phyloP scores from a whole-genome alignment of 2,888 invertebrate species.

The Tineola bisselliella region DNA sequence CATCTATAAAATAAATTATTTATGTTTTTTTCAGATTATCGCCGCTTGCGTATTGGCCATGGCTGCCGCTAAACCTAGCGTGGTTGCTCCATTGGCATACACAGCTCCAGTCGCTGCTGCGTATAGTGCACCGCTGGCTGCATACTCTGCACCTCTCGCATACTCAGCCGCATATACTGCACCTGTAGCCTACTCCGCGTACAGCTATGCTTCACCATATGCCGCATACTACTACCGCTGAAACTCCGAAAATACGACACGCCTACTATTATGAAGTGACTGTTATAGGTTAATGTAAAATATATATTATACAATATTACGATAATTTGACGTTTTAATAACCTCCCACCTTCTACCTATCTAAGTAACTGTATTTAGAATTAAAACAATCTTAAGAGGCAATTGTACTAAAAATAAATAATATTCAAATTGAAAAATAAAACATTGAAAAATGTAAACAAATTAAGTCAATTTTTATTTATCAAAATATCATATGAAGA shows the following conservation, averaged over 20 bases:
- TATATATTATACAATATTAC: neutral
- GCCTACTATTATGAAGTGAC: neutral
- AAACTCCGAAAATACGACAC: slow-evolving; percentile 16
- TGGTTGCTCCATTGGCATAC: slow-evolving; percentile 38
- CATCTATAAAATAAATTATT: no score
- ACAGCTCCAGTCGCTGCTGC: slow-evolving; percentile 35
- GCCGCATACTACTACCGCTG: slow-evolving; percentile 31
- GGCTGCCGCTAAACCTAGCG: slow-evolving; percentile 37
- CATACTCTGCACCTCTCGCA: slow-evolving; percentile 30
- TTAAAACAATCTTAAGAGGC: no score
- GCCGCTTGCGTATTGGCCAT: slow-evolving; percentile 59
- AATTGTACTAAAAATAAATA: no score
- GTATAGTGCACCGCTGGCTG: slow-evolving; percentile 33
- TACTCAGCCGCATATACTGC: slow-evolving; percentile 39
- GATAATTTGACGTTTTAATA: neutral
- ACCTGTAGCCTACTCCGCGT: slow-evolving; percentile 31
- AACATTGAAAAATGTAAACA: no score
- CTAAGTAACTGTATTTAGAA: no score
- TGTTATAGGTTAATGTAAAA: neutral
- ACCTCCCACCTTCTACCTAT: no score
- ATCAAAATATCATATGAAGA: no score
- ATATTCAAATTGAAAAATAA: no score
- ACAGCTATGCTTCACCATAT: slow-evolving; percentile 31
- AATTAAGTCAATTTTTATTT: no score
- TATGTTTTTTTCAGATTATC: slow-evolving; percentile 33